These are phyloP conservation scores for Caligus rogercresseyi DNA, from an alignment of 1,140 invertebrate species.

Conservation along the genomic window DNA sequence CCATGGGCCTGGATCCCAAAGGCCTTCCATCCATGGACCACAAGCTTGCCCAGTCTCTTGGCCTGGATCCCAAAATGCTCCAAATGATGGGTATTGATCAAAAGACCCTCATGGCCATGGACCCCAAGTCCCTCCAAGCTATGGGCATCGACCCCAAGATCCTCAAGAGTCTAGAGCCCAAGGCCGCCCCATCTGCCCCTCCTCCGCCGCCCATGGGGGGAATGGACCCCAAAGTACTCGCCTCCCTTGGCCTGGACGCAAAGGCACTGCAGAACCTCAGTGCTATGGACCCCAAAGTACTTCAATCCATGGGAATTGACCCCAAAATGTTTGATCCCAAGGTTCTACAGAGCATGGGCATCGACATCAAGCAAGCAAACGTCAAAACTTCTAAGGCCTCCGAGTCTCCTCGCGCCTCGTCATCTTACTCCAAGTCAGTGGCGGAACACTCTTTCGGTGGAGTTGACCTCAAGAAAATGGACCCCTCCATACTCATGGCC, in stretches of 20 bases:
- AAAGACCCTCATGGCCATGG: slow-evolving; percentile 18
- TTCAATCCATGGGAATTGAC: slow-evolving; percentile 16
- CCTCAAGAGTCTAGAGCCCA: slow-evolving; percentile 6
- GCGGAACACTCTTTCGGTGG: background rate
- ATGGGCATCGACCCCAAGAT: slow-evolving; percentile 17
- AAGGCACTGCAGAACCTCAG: slow-evolving; percentile 15
- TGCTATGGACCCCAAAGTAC: slow-evolving; percentile 21
- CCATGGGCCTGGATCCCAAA: slow-evolving; percentile 19
- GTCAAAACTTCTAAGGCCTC: background rate
- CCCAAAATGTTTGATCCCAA: slow-evolving; percentile 3
- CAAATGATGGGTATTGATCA: slow-evolving; percentile 10
- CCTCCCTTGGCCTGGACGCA: slow-evolving; percentile 14
- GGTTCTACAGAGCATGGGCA: slow-evolving; percentile 8
- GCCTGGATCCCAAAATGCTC: slow-evolving; percentile 17
- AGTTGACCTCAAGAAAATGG: slow-evolving; percentile 17
- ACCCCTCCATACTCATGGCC: slow-evolving; percentile 2
- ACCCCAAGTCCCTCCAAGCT: slow-evolving; percentile 17
- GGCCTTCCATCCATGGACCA: slow-evolving; percentile 15
- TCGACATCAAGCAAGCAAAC: slow-evolving; percentile 15
- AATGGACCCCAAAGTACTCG: slow-evolving; percentile 20
- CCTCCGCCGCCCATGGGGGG: slow-evolving; percentile 23
- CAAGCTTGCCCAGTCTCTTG: slow-evolving; percentile 14
- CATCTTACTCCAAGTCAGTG: background rate
- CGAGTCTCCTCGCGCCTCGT: background rate
- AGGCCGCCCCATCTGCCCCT: background rate